Percentiles rank a stretch among this genome's conserved stretches.
Conservation (phyloP, 2,113 vertebrate genomes). For the Toxotes chatareus region DNA sequence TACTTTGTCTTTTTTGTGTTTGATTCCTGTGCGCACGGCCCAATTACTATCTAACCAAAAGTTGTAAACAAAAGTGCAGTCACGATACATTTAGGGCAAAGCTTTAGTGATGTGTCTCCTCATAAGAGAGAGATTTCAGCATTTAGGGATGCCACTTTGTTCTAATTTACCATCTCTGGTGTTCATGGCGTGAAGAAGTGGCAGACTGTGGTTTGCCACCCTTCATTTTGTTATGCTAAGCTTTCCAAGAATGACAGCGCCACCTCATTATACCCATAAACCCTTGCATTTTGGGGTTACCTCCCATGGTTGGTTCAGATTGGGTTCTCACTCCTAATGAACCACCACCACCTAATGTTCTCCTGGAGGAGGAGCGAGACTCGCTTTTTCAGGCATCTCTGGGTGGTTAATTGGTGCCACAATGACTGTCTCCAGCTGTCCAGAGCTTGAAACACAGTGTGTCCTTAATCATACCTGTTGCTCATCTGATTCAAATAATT, state of each 20-base stretch:
- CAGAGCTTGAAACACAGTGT: not conserved
- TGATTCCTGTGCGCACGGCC: not conserved
- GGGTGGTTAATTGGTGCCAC: conserved; percentile 51
- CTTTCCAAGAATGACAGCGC: conserved; percentile 19
- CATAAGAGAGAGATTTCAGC: not conserved
- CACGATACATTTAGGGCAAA: not conserved
- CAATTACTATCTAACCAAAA: conserved; percentile 1
- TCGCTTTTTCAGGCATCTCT: conserved; percentile 5
- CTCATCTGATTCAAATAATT: conserved; percentile 22
- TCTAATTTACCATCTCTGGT: not conserved
- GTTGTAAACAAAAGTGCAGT: not conserved
- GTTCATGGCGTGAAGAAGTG: not conserved
- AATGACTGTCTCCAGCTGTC: conserved; percentile 26
- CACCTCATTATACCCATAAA: conserved; percentile 55
- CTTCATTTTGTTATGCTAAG: conserved; percentile 10
- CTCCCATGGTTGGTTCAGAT: conserved; percentile 18
- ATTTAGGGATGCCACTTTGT: not conserved
- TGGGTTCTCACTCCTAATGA: conserved; percentile 48
- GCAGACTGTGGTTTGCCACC: conserved; percentile 11
- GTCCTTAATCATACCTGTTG: conserved; percentile 1
- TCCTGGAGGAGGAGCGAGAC: not conserved
- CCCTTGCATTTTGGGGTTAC: conserved; percentile 10
- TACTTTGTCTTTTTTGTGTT: not conserved
- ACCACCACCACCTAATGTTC: conserved; percentile 8
- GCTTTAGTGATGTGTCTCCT: not conserved